Conservation (phyloP, 2,113 vertebrate species). For the Brienomyrus brachyistius region DNA sequence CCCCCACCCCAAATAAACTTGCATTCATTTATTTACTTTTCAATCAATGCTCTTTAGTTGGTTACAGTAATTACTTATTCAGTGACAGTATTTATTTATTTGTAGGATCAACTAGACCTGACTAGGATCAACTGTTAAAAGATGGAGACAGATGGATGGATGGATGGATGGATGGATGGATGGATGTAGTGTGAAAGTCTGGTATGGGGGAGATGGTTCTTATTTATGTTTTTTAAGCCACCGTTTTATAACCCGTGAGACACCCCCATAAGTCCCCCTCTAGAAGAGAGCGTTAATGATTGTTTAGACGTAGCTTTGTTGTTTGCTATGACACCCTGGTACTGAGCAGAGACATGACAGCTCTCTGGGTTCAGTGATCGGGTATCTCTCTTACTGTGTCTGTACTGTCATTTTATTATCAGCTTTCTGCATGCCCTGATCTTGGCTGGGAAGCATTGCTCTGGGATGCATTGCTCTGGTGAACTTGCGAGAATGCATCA, state of each 20-base stretch:
- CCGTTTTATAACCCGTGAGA: not conserved
- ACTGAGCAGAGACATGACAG: not conserved
- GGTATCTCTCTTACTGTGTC: not conserved
- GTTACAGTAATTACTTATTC: not conserved
- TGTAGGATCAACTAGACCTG: not conserved
- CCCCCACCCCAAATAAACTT: not conserved
- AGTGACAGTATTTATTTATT: not conserved
- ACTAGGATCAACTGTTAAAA: too few relatives aligned
- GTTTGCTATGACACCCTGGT: not conserved
- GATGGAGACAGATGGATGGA: too few relatives aligned
- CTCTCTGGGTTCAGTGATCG: not conserved
- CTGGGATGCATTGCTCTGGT: not conserved
- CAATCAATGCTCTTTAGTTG: not conserved
- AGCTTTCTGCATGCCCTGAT: not conserved
- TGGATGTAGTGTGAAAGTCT: not conserved
- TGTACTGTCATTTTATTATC: not conserved
- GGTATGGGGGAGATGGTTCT: not conserved
- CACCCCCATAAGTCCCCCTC: not conserved
- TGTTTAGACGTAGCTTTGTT: not conserved
- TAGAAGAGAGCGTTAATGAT: not conserved
- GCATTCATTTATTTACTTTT: not conserved
- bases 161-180: not conserved
- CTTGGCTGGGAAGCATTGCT: not conserved
- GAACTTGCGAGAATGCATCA: not conserved
- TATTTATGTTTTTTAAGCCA: not conserved